Percentiles rank a stretch among this genome's conserved stretches.
Evolutionary conservation across 2,113 vertebrate species (phyloP).

Genomic region (Gambusia holbrooki): DNA sequence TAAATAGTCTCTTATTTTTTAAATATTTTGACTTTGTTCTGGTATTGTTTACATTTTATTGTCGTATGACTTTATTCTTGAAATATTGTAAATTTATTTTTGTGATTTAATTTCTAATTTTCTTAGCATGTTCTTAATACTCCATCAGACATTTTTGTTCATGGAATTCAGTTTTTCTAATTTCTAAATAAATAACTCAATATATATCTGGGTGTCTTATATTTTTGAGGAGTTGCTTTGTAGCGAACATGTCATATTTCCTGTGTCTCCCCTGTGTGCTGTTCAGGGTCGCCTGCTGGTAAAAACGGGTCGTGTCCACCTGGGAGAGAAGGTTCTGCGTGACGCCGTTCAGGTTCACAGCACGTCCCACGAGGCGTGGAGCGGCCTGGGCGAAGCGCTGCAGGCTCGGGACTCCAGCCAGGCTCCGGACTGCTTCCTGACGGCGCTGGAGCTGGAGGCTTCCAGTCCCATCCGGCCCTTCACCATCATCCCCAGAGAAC

Average conservation of each 20-base stretch:
- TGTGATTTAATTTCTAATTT: no score
- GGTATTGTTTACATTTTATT: no score
- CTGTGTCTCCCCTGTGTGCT: slow-evolving; percentile 35
- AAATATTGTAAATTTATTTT: no score
- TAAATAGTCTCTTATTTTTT: no score
- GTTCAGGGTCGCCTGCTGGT: slow-evolving; percentile 88
- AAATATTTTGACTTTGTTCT: no score
- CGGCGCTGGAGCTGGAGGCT: slow-evolving; percentile 94
- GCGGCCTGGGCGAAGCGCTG: slow-evolving; percentile 91
- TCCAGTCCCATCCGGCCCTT: slow-evolving; percentile 93
- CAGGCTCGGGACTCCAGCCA: slow-evolving; percentile 86
- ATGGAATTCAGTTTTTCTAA: no score
- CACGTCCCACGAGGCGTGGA: slow-evolving; percentile 92
- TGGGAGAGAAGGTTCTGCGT: slow-evolving; percentile 93
- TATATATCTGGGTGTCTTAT: no score
- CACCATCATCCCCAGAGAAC: slow-evolving; percentile 91
- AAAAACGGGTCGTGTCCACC: slow-evolving; percentile 82
- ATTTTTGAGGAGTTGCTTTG: no score
- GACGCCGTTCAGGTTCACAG: slow-evolving; percentile 89
- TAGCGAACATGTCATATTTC: background rate
- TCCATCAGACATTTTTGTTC: no score
- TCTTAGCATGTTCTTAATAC: no score
- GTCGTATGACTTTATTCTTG: no score
- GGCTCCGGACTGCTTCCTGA: slow-evolving; percentile 93
- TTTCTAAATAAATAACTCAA: no score